Evolutionary conservation across 2,113 vertebrate species (phyloP).

Genomic region (Nothoprocta perdicaria): DNA sequence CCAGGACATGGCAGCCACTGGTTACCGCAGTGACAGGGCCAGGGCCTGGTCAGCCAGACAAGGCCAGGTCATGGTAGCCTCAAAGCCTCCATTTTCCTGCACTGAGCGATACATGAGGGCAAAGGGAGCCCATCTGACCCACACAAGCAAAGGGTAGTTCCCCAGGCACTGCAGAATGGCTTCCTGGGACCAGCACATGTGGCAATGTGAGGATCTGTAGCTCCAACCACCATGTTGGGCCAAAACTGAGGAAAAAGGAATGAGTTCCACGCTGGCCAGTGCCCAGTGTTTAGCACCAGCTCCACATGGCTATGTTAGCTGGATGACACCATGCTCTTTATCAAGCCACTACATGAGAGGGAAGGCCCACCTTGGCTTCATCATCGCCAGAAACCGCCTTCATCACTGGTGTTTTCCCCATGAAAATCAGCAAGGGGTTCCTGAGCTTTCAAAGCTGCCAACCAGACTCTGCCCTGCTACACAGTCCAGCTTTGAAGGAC

Average conservation of each 20-base stretch:
- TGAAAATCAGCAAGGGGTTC: not conserved
- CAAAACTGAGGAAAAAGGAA: not conserved
- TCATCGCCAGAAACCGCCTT: accelerated
- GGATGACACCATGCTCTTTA: no score
- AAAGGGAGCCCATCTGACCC: no score
- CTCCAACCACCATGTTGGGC: accelerated
- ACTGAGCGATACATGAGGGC: no score
- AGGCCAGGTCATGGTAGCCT: no score
- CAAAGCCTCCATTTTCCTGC: no score
- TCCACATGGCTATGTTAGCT: not conserved
- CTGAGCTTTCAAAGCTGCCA: not conserved
- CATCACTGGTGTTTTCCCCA: not conserved
- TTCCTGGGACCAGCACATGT: accelerated
- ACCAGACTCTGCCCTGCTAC: not conserved
- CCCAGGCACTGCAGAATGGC: not conserved
- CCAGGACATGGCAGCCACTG: accelerated
- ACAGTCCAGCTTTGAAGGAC: not conserved
- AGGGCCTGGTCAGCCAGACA: no score
- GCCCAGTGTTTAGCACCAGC: not conserved
- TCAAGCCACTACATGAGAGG: accelerated
- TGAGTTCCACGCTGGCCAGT: not conserved
- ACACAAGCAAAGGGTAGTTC: not conserved
- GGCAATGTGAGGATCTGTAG: accelerated
- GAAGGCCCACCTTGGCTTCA: accelerated
- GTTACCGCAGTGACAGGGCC: not conserved